Conservation (phyloP, 92 coral and sea anemone species). For the Epizoanthus rinbou region DNA sequence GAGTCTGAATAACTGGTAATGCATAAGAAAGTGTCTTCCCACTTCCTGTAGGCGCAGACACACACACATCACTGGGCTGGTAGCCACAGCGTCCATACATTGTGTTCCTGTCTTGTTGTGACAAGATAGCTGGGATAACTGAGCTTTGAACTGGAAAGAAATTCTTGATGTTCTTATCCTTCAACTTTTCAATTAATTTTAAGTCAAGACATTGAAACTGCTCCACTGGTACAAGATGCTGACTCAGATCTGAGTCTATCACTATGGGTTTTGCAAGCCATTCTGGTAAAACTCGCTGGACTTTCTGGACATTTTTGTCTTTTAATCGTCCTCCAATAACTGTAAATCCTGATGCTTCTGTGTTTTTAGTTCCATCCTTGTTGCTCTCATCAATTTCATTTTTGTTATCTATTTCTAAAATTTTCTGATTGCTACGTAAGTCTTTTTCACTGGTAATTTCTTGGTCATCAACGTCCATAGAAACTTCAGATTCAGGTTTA, state of each 20-base stretch:
- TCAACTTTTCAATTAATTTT: constrained; percentile 59
- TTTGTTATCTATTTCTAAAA: not conserved
- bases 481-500: not conserved
- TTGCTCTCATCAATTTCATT: constrained; percentile 15
- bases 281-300: constrained; percentile 76
- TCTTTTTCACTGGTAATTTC: not conserved
- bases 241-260: constrained; percentile 68
- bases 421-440: not conserved
- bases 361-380: not conserved
- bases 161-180: constrained; percentile 60
- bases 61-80: constrained; percentile 85
- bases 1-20: constrained; percentile 79
- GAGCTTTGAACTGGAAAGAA: constrained; percentile 89
- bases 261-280: constrained; percentile 88
- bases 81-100: constrained; percentile 74
- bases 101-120: constrained; percentile 58
- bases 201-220: constrained; percentile 61
- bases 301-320: constrained; percentile 61
- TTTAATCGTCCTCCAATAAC: constrained; percentile 81
- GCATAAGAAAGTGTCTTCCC: constrained; percentile 97
- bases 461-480: not conserved
- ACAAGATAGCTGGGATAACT: constrained; percentile 78
- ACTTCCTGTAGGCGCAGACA: constrained; percentile 98
- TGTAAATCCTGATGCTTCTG: constrained; percentile 65
- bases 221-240: constrained; percentile 63